These are phyloP conservation scores for Acanthisitta chloris DNA, from an alignment of 2,113 vertebrate species.

Conservation along the genomic window DNA sequence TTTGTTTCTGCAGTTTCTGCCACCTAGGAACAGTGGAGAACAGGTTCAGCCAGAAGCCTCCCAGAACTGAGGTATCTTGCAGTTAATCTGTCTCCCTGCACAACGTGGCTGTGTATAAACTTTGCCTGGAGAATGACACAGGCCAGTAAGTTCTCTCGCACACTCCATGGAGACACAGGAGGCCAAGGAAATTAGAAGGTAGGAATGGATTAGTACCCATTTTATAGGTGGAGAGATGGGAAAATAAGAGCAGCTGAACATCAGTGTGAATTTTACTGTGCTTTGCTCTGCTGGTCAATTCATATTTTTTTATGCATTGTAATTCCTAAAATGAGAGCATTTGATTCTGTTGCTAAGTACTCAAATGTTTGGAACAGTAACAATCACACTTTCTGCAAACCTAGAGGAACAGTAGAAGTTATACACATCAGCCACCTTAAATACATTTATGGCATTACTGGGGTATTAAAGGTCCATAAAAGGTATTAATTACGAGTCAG, in stretches of 20 bases:
- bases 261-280: conserved; percentile 80
- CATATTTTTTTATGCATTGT: conserved; percentile 50
- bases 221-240: conserved; percentile 46
- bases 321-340: conserved; percentile 43
- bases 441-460: conserved; percentile 36
- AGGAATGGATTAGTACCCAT: conserved; percentile 79
- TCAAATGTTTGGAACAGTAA: conserved; percentile 71
- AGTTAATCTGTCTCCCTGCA: conserved; percentile 61
- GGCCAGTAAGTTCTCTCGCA: conserved; percentile 73
- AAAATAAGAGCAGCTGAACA: conserved; percentile 62
- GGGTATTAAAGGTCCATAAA: conserved; percentile 19
- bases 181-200: conserved; percentile 78
- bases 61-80: neutral
- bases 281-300: conserved; percentile 71
- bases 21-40: conserved; percentile 70
- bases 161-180: conserved; percentile 72
- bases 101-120: conserved; percentile 77
- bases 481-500: conserved; percentile 61
- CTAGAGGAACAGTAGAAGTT: conserved; percentile 63
- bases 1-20: conserved; percentile 79
- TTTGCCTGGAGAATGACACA: conserved; percentile 72
- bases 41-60: neutral
- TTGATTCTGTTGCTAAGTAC: conserved; percentile 52
- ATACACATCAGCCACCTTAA: conserved; percentile 76
- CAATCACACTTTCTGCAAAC: conserved; percentile 75